phyloP scores from a whole-genome alignment of 2,113 vertebrate species.

The Patagioenas fasciata region DNA sequence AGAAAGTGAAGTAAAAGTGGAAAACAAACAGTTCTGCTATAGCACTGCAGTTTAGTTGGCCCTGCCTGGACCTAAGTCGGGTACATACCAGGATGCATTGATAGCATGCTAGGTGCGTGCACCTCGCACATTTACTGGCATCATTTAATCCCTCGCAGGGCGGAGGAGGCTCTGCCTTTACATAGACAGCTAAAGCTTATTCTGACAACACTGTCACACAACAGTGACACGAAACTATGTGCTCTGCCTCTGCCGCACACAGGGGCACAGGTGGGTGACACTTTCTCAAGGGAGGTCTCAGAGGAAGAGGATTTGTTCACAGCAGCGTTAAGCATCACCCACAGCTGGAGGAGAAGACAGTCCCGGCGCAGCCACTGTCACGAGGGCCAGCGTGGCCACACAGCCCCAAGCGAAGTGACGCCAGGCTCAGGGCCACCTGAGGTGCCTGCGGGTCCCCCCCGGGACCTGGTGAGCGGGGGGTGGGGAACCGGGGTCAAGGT shows the following conservation, averaged over 20 bases:
- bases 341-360: neutral
- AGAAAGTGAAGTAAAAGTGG: neutral
- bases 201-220: neutral
- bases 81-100: accelerated
- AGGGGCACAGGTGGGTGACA: neutral
- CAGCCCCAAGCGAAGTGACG: neutral
- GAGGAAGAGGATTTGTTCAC: neutral
- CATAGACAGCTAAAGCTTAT: neutral
- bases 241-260: neutral
- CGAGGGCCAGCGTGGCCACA: neutral
- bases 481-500: neutral
- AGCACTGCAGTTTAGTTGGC: neutral
- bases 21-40: too few relatives aligned
- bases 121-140: neutral
- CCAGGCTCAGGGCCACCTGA: neutral
- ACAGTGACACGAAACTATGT: neutral
- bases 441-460: neutral
- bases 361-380: neutral
- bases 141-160: neutral
- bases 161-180: neutral
- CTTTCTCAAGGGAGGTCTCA: neutral
- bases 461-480: neutral
- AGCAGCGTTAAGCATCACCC: neutral
- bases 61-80: neutral
- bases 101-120: neutral